Evolutionary conservation across 1,140 invertebrate species (phyloP), one percentile per base, ranked within the genome.

Genomic region (Pachypsylla venusta): DNA sequence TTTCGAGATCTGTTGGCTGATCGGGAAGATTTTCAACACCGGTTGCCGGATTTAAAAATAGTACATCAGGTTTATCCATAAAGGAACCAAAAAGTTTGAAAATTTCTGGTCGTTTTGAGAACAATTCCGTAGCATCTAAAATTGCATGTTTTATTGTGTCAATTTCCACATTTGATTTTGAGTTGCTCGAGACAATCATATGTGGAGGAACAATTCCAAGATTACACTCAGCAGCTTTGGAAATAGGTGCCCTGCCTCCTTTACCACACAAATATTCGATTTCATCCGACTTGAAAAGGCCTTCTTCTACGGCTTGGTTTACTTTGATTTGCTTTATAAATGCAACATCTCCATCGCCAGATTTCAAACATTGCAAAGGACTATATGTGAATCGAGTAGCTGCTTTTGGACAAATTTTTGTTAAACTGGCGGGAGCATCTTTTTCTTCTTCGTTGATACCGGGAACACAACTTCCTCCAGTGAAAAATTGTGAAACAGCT

Each of bases 281-380:
- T 64, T 81, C 79, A 60, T 75, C 72, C 3, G 73, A 68, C 39
- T 77, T 70, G 42, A 79, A 48, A 3, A 48, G 4, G 16, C 25
- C 39, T 16, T 64, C 62, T 69, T 69, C 69, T 54, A 69, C 67
- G 67, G 81, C 82, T 67, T 78, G 76, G 16, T 73, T 66, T 5
- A 80, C 75, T 3, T 80, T 79, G 13, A 76, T 74, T 59, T 73
- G 72, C 56, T 77, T 76, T 0, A 80, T 74, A 70, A 83, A 82
- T 13, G 81, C 81, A 7, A 84, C 76, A 67, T 83, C 77, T 22
- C 78, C 81, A 30, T 72, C 71, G 26, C 75, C 76, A 70, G 81
- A 75, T 7, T 77, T 75, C 26, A 84, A 68, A 69, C 82, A 87
- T 66, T 80, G 71, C 28, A 70, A 59, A 30, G 67, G 2, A 22